phyloP scores from a whole-genome alignment of 2,888 invertebrate genomes.

The Heliconius hortense region DNA sequence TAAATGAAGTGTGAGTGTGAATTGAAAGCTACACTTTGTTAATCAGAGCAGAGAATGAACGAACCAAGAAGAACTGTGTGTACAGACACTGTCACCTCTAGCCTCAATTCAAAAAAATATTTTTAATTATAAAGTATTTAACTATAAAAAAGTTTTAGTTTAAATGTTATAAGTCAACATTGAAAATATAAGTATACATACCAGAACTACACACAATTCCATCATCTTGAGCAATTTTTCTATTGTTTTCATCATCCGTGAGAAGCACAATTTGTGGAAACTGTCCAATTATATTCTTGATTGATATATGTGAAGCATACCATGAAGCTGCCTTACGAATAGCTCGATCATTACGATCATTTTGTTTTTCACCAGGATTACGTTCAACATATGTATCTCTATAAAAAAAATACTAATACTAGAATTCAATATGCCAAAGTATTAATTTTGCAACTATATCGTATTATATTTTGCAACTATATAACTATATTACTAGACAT shows the following conservation, averaged over 20 bases:
- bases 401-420: constrained; percentile 30
- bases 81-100: not conserved
- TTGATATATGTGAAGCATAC: constrained; percentile 89
- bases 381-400: constrained; percentile 95
- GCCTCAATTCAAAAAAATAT: too few species aligned
- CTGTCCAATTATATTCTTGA: constrained; percentile 53
- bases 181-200: constrained; percentile 57
- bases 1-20: too few species aligned
- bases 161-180: not conserved
- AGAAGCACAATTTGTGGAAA: constrained; percentile 87
- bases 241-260: constrained; percentile 92
- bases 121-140: too few species aligned
- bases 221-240: constrained; percentile 85
- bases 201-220: constrained; percentile 87
- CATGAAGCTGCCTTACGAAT: constrained; percentile 91
- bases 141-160: too few species aligned
- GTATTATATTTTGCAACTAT: too few species aligned
- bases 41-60: too few species aligned
- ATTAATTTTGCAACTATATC: too few species aligned
- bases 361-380: constrained; percentile 89
- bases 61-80: not conserved
- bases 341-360: constrained; percentile 96
- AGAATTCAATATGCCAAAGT: not conserved
- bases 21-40: too few species aligned
- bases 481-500: too few species aligned